Evolutionary conservation across 2,888 invertebrate species (phyloP), one percentile per base, ranked within the genome.

Genomic region (Diadegma fenestrale): DNA sequence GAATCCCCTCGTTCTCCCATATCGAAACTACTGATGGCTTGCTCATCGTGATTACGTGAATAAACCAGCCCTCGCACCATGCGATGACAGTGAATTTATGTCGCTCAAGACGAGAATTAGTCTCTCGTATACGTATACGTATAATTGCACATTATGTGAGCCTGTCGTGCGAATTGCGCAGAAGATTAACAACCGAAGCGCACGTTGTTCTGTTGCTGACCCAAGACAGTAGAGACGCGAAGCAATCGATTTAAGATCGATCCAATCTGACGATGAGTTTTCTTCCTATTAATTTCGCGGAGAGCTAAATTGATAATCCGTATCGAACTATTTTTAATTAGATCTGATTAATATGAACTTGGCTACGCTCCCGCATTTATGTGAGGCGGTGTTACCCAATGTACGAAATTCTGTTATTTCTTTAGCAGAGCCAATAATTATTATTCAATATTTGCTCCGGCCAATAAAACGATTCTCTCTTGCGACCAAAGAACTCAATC

Each of bases 31-130:
- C 64, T 66, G 80, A 82, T 80, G 68, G 77, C 77, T 85, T 77
- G 85, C 82, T 85, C 82, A 77, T 66, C 77, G 72, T 85, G 82
- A 85, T 85, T 85, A 77, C 85, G 82, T 51, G 82, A 82, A 80
- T 83, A 83, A 85, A 82, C 82, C 77, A 77, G 72, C 45, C 45
- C 73, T 68, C 76, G 68, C 58, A 61, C 63, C 41, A 37, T 26
- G 30, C 68, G 64, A 66, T 76, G 58, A n/a, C 66, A 76, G 54
- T 77, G 77, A 85, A 85, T 86, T 86, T 80, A 85, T 82, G 85
- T 80, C 73, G 73, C 63, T 63, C 72, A 58, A 80, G 77, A 77
- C 80, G 80, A 68, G 54, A 72, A 86, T 45, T 45, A 54, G 41
- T 51, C 58, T n/a, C 63, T 33, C 45, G 48, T 69, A 64, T 22